Evolutionary conservation across 2,797 vertebrate genomes (phyloP), one percentile per base, ranked within the genome.

Genomic region (Balearica regulorum): DNA sequence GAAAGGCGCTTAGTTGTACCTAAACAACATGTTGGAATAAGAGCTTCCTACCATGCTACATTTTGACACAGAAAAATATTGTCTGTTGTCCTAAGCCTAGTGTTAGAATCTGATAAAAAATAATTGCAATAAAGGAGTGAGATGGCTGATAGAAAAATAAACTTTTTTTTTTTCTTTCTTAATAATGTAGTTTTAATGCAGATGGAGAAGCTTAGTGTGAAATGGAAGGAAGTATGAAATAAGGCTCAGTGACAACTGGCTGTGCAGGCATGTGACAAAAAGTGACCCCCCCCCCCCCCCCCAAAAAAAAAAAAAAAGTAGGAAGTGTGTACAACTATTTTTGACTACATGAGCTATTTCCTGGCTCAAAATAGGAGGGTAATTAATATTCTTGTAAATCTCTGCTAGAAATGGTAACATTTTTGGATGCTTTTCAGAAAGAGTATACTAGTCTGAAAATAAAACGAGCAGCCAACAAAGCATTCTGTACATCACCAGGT

Each of bases 311-410:
- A 41, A 11, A 43, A 43, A 43, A 46, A 65, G 33, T 2, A 87
- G 21, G 16, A 89, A 87, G 44, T 57, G 6, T 60, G 33, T 5
- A 29, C 65, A 43, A 53, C 39, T 87, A 48, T 57, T 88, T 94
- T 70, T 66, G 39, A 46, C 28, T 78, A 43, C 22, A 29, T 57
- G 48, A 80, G n/a, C 43, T 72, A 87, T 20, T 71, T 91, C 19
- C 18, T 72, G 85, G 41, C 49, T 87, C 18, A 78, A 55, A 91
- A 87, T 54, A 64, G 48, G 11, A 94, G 19, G 6, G 33, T 60
- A 95, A 91, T 94, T 86, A 80, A 88, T 95, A 53, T 89, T 84
- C 41, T 62, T 58, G 25, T 82, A 91, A 91, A 49, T 49, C 24
- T 78, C 77, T 77, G 19, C 33, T 71, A 53, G n/a, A 93, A 96